Conservation (phyloP, 2,888 invertebrate genomes). For the Cosmia trapezina region DNA sequence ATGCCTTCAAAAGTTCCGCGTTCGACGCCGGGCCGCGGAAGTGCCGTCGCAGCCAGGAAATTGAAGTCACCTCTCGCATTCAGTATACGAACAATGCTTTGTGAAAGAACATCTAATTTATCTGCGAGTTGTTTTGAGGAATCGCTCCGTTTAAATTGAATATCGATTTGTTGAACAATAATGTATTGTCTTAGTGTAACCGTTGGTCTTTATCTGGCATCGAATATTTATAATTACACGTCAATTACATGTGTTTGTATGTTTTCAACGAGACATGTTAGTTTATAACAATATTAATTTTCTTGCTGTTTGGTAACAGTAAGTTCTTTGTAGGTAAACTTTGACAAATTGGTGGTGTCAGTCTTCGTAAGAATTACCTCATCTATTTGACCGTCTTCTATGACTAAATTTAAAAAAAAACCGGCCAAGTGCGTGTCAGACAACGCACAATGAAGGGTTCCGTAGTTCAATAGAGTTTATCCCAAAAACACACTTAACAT, state of each 20-base stretch:
- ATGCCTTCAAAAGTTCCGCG: conserved; percentile 84
- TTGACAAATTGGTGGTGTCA: not conserved
- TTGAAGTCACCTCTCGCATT: conserved; percentile 87
- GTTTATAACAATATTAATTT: not conserved
- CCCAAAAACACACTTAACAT: too few relatives aligned
- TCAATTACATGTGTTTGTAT: conserved; percentile 11
- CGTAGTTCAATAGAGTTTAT: too few relatives aligned
- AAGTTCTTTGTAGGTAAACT: not conserved
- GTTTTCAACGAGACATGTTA: not conserved
- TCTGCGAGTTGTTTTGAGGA: conserved; percentile 84
- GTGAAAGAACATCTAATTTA: conserved; percentile 89
- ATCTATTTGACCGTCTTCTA: not conserved
- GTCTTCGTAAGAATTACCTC: not conserved
- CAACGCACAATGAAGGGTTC: too few relatives aligned
- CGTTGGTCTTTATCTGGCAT: conserved; percentile 53
- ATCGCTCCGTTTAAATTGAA: conserved; percentile 85
- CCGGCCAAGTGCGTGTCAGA: too few relatives aligned
- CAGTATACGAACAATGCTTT: conserved; percentile 86
- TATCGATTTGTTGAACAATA: conserved; percentile 81
- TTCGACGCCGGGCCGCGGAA: conserved; percentile 80
- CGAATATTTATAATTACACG: conserved; percentile 41
- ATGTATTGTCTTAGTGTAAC: conserved; percentile 69
- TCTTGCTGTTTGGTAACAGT: not conserved
- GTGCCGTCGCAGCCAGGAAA: conserved; percentile 84
- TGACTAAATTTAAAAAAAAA: too few relatives aligned